Evolutionary conservation across 2,113 vertebrate genomes (phyloP), one percentile per base, ranked within the genome.

Genomic region (Rhynchomys soricoides): DNA sequence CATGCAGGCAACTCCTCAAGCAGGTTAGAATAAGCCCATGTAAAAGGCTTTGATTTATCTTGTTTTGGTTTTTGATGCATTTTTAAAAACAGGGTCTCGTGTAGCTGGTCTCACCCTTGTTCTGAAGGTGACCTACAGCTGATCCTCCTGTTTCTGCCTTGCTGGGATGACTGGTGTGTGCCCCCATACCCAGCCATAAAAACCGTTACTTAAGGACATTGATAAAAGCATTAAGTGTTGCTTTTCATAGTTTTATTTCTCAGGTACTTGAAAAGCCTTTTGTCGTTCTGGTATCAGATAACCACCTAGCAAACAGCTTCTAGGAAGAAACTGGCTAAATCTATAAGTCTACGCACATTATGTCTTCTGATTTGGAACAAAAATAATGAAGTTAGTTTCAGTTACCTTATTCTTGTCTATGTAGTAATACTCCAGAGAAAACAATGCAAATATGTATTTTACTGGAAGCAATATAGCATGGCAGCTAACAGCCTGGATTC

Each of bases 1-100:
- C 96, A 98, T 99, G 99, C 99, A 99, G 94, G 98, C 99, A 95
- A 97, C 99, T 96, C 98, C 99, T 94, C 99, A 99, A 98, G 98
- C 99, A 98, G 99, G 99, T 99, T 98, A 98, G 98, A 98, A 59
- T 2, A 96, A 52, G 34, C 40, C 37, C 21, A 52, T 17, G 48
- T 37, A 34, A 26, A n/a, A 70, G 64, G 50, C 64, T 86, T 66
- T 66, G 17, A 6, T 66, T 48, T 34, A 37, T 52, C 19, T 37
- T 94, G 57, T 26, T 62, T 95, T 90, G 21, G 17, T 17, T 50
- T 37, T 70, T 37, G 9, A 21, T 48, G 13, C n/a, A 21, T n/a
- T 71, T 71, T 70, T 87, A 34, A 64, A 70, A 13, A n/a, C 21
- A 87, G 34, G 34, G 1, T 70, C 66, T 87, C 22, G 52, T n/a